phyloP scores from a whole-genome alignment of 1,140 invertebrate genomes.

The Seison nebaliae region DNA sequence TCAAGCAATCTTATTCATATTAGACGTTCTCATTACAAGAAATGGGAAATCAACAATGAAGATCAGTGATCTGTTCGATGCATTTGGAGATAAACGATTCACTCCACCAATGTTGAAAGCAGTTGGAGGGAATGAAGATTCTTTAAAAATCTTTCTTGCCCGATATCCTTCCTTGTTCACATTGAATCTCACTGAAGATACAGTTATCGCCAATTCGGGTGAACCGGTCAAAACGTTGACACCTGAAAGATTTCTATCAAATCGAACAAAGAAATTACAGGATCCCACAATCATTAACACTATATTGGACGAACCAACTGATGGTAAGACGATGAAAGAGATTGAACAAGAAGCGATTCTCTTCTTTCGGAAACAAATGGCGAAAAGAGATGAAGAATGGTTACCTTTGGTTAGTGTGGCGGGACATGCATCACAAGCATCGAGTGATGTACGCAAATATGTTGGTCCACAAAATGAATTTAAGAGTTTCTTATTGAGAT shows the following conservation, averaged over 20 bases:
- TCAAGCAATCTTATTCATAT: slow-evolving; percentile 29
- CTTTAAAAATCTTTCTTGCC: slow-evolving; percentile 26
- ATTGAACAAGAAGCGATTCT: slow-evolving; percentile 28
- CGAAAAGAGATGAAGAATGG: slow-evolving; percentile 26
- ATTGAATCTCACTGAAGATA: slow-evolving; percentile 25
- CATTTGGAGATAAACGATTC: slow-evolving; percentile 27
- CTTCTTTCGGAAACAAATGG: slow-evolving; percentile 24
- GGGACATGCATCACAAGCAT: slow-evolving; percentile 28
- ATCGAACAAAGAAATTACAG: no score
- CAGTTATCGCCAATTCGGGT: slow-evolving; percentile 15
- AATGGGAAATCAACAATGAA: slow-evolving; percentile 22
- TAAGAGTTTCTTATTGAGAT: slow-evolving; percentile 22
- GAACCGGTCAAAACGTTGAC: slow-evolving; percentile 8
- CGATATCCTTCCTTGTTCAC: slow-evolving; percentile 30
- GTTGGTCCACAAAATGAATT: slow-evolving; percentile 29
- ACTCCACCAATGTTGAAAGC: slow-evolving; percentile 27
- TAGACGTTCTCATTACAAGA: slow-evolving; percentile 28
- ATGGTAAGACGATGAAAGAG: slow-evolving; percentile 12
- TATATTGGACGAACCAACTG: not conserved
- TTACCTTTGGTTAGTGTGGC: slow-evolving; percentile 26
- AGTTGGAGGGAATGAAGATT: slow-evolving; percentile 27
- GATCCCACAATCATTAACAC: not conserved
- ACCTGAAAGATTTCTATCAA: slow-evolving; percentile 8
- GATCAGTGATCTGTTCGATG: slow-evolving; percentile 24
- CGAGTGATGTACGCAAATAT: slow-evolving; percentile 24